These are phyloP conservation scores for Proisotoma minuta DNA, from an alignment of 2,888 invertebrate species.

Conservation along the genomic window DNA sequence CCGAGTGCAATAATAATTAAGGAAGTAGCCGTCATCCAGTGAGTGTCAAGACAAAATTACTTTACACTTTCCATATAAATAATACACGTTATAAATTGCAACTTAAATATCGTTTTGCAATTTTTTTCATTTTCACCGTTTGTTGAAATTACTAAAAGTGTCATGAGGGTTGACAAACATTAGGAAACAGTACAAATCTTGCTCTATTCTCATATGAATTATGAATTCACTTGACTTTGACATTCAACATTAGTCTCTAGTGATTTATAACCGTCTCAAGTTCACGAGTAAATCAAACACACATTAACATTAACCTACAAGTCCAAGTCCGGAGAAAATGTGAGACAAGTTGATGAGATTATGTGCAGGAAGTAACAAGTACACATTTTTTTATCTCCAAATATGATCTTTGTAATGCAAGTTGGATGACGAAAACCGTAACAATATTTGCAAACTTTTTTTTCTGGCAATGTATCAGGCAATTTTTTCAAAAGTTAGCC, in stretches of 20 bases:
- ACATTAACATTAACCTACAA: neutral
- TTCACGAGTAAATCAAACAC: neutral
- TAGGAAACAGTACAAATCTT: too few species aligned
- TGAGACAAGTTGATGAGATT: neutral
- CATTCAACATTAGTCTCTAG: neutral
- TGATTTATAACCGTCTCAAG: neutral
- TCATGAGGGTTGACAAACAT: too few species aligned
- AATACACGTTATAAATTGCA: neutral
- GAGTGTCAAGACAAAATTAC: neutral
- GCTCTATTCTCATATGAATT: neutral
- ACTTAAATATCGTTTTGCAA: neutral
- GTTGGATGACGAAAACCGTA: slow-evolving; percentile 1
- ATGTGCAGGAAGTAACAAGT: too few species aligned
- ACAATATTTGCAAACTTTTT: too few species aligned
- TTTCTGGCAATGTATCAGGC: too few species aligned
- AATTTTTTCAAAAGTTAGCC: too few species aligned
- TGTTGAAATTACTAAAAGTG: too few species aligned
- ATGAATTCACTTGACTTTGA: neutral
- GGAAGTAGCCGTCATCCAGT: too few species aligned
- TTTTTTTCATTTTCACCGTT: too few species aligned
- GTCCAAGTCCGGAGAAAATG: neutral
- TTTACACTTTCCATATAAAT: neutral
- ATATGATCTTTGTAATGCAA: too few species aligned
- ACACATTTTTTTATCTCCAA: too few species aligned
- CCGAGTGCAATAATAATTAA: too few species aligned